Base-by-base conservation (phyloP, 2,797 vertebrate genomes). In the Poeciliopsis gracilis region DNA sequence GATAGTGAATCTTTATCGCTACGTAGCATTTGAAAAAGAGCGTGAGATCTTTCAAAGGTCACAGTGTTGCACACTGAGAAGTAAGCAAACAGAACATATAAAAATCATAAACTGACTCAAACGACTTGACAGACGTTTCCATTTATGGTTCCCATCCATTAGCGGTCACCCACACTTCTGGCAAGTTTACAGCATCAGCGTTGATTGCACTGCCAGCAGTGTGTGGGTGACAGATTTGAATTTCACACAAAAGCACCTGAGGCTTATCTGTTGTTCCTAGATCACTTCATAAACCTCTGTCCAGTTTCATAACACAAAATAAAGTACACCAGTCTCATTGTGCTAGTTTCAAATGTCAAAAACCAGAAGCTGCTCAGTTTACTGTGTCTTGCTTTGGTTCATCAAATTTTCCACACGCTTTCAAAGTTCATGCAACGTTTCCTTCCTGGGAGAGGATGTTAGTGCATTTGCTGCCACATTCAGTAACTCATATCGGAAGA, bases 211-310 rank as follows among this genome's bases (percentile, higher is more conserved):
- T 80, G 84, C 75, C 82, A 83, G 80, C 82, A 80, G 80, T 9
- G 72, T 80, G 87, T 88, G 86, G 83, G 78, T 79, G 86, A 87
- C 75, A 83, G 75, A 90, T 86, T 82, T 88, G 43, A 79, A 80
- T 88, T 87, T 89, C 77, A 89, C 82, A 89, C 72, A 89, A 66
- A 71, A 89, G 87, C 87, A 93, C 91, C 89, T 94, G 92, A 90
- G 89, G 66, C 82, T 87, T 85, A 83, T 76, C 61, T 83, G 77
- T 77, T 75, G 74, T 80, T 82, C 76, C 84, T 86, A 79, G 66
- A 55, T 82, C 84, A 76, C 66, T 80, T 55, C 72, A 67, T 76
- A 43, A 87, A 74, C 72, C 43, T 30, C 3, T 59, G 61, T 77
- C 67, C 5, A 7, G 76, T 73, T 30, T 83, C 78, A 55, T 28